Evolutionary conservation across 2,888 invertebrate genomes (phyloP), one percentile per base, ranked within the genome.

Genomic region (Fragum sueziense): DNA sequence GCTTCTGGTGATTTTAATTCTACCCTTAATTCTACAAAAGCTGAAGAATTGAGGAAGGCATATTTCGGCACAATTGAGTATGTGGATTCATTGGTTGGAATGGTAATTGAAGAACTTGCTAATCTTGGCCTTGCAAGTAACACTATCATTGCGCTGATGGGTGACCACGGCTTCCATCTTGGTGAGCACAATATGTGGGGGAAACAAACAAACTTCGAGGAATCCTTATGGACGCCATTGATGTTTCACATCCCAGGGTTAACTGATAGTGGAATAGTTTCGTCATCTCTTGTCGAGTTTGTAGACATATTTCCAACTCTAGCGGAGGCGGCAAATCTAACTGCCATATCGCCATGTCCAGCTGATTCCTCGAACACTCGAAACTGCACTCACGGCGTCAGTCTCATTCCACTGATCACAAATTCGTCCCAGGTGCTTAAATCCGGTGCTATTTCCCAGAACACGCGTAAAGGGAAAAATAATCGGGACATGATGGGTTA

Each of bases 151-250:
- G 61, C 61, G 14, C 33, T 61, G 31, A 31, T 61, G 33, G 61
- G 61, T 4, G 61, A 61, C 7, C 61, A 61, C 22, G 61, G 61
- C 61, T 61, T 14, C 14, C 61, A 61, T 33, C 61, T 61, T 1
- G 61, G 61, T n/a, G 61, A 61, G 9, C 61, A 61, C 61, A 29
- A 27, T n/a, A 20, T 29, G n/a, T 61, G 61, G 61, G 20, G 29
- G 20, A 61, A 61, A 61, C 61, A 61, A 20, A 61, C 61, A 29
- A 61, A 61, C n/a, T 61, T 61, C 31, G 61, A 61, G 33, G 61
- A 61, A 33, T 61, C 61, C 20, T n/a, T 33, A n/a, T 61, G 61
- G 61, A 61, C 61, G 20, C 61, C 61, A 61, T 61, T 61, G 31
- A 61, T 61, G 61, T 61, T 61, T n/a, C 61, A 61, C 61, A 61